Base-by-base conservation (phyloP, 2,113 vertebrate species). In the Solea senegalensis region DNA sequence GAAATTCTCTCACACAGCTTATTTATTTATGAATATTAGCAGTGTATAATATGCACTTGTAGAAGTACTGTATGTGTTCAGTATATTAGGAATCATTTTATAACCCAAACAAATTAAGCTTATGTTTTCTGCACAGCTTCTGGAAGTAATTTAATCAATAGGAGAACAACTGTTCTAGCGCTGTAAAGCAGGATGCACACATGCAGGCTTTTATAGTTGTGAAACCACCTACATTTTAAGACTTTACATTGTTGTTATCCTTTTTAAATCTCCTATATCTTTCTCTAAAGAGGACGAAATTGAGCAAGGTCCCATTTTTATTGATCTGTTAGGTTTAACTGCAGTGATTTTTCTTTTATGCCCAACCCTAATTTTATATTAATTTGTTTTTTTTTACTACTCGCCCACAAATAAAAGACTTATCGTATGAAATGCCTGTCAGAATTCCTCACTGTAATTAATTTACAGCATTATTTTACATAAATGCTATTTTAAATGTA, bases 121-220 rank as follows among this genome's bases (percentile, higher is more conserved):
- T 21, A 5, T 66, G 6, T 46, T 51, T 45, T 82, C 66, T 69
- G 49, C 40, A 56, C 52, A 60, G 58, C 68, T 58, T 84, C 82
- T 89, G 80, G 74, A 85, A 85, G 71, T 77, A 62, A 82, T 89
- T 86, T 65, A 69, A 80, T 83, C 48, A 81, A 65, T 58, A 85
- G 49, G 66, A 80, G 60, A 76, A 50, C 57, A 56, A 58, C 69
- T 51, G 72, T 85, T 80, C 34, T 69, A 78, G 81, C 69, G 72
- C 77, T 83, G 83, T 74, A 65, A 52, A 65, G 49, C 62, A 71
- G 80, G 69, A 67, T 83, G 11, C 63, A 82, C 82, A 74, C 74
- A 72, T 72, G 65, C 63, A 79, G 63, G 11, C 53, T 82, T 80
- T 69, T 84, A 68, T 68, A 8, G 76, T 21, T 72, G 13, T 64